Evolutionary conservation across 2,797 vertebrate species (phyloP).

Genomic region (Bryconaethiops microstoma): DNA sequence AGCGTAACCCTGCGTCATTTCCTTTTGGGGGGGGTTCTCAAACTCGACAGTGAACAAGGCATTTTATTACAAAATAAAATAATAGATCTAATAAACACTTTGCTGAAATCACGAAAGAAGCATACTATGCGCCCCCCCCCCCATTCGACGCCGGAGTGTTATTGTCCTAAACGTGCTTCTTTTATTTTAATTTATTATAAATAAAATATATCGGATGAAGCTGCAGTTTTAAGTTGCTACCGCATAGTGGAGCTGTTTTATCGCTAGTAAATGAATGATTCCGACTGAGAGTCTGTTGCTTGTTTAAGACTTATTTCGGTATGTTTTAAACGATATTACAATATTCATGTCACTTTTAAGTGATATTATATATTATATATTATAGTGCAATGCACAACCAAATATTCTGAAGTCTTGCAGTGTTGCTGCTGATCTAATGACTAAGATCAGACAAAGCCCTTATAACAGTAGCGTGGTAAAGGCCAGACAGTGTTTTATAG

Average conservation of each 20-base stretch:
- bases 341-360: background rate
- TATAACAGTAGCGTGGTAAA: background rate
- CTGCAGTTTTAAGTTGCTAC: background rate
- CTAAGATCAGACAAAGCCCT: background rate
- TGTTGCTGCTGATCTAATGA: background rate
- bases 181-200: background rate
- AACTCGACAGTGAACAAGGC: background rate
- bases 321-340: background rate
- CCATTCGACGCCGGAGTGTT: background rate
- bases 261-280: slow-evolving; percentile 52
- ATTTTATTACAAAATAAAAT: background rate
- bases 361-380: too few relatives aligned
- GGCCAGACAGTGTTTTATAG: too few relatives aligned
- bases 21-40: background rate
- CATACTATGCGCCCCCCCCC: background rate
- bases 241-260: slow-evolving; percentile 73
- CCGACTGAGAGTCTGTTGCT: background rate
- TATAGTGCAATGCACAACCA: background rate
- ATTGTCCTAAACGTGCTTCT: background rate
- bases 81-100: too few relatives aligned
- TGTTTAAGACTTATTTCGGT: background rate
- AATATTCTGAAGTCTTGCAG: background rate
- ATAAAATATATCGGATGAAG: background rate
- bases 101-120: background rate
- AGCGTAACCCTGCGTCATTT: slow-evolving; percentile 27